Percentiles rank a stretch among this genome's conserved stretches.
phyloP scores from a whole-genome alignment of 2,113 vertebrate genomes.

The Tricholaema leucomelas region DNA sequence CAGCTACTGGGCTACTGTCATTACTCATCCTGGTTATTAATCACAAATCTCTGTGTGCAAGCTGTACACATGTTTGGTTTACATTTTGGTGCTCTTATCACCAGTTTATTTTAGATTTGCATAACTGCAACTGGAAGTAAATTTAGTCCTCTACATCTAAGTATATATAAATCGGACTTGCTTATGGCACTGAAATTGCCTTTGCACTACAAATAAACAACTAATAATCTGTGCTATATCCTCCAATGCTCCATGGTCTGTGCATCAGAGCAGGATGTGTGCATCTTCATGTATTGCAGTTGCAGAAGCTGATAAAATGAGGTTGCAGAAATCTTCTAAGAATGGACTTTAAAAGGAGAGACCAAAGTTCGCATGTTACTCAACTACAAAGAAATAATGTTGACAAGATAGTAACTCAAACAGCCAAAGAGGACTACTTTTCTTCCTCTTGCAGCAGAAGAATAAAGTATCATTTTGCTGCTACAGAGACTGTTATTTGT shows the following conservation, averaged over 20 bases:
- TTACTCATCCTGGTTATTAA: background rate
- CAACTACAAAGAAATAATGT: background rate
- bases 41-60: background rate
- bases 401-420: background rate
- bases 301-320: background rate
- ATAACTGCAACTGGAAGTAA: background rate
- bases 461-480: background rate
- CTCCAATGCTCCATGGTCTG: background rate
- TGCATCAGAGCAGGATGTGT: background rate
- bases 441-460: background rate
- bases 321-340: background rate
- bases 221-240: background rate
- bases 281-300: background rate
- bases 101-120: conserved; percentile 16
- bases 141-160: background rate
- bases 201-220: background rate
- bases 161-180: background rate
- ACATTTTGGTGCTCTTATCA: background rate
- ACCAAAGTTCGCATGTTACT: background rate
- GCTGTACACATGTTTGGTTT: background rate
- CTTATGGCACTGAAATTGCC: background rate
- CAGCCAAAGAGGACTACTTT: background rate
- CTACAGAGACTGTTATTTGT: background rate
- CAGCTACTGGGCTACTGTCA: background rate
- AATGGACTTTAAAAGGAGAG: background rate